Evolutionary conservation across 1,140 invertebrate species (phyloP).

Genomic region (Brachionus sp.): DNA sequence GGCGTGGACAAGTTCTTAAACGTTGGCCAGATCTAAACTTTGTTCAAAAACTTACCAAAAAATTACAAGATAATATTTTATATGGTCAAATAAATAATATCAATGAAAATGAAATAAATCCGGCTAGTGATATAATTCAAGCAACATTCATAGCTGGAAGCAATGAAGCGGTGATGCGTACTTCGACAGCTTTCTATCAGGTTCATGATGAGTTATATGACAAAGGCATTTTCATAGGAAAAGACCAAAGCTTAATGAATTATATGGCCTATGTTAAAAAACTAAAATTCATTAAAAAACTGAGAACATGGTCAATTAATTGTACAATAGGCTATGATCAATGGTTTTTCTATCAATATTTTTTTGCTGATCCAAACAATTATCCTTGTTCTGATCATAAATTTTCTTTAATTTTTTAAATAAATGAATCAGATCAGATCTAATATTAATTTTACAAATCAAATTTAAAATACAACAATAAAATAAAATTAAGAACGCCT

Average conservation of each 20-base stretch:
- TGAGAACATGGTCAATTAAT: background rate
- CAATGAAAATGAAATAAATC: background rate
- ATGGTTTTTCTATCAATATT: constrained; percentile 35
- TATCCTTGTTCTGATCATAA: background rate
- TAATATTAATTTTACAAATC: too few relatives aligned
- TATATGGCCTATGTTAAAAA: background rate
- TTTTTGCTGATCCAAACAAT: background rate
- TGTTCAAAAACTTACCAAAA: background rate
- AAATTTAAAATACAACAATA: too few relatives aligned
- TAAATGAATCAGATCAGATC: too few relatives aligned
- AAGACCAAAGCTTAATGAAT: constrained; percentile 1
- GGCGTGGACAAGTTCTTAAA: background rate
- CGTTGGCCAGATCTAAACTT: background rate
- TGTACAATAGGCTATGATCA: background rate
- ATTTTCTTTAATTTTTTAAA: background rate
- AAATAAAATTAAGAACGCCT: too few relatives aligned
- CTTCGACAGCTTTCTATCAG: background rate
- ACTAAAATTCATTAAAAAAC: background rate
- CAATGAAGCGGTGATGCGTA: background rate
- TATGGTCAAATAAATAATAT: background rate
- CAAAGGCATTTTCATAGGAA: background rate
- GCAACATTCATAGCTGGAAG: background rate
- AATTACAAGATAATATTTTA: background rate
- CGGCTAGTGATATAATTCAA: background rate
- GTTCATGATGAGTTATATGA: background rate